Conservation (phyloP, 2,797 vertebrate species). For the Novumbra hubbsi region DNA sequence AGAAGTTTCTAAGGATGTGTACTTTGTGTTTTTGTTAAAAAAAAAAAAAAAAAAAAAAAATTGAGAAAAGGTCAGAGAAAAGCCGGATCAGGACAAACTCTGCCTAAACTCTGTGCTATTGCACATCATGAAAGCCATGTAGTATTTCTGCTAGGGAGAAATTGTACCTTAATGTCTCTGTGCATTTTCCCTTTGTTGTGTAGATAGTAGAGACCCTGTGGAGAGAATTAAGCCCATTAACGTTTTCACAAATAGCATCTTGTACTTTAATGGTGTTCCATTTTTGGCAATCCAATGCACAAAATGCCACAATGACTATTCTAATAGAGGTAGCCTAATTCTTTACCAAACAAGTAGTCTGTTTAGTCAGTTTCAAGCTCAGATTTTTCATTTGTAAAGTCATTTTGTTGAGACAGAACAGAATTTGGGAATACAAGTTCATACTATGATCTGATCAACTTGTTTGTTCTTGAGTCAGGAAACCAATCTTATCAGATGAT, state of each 20-base stretch:
- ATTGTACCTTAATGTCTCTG: conserved; percentile 84
- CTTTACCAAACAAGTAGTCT: not conserved
- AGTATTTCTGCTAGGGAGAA: not conserved
- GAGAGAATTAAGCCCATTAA: conserved; percentile 28
- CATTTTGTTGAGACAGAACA: no score
- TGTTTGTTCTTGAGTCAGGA: no score
- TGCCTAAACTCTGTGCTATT: not conserved
- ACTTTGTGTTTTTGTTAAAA: not conserved
- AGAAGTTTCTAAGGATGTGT: no score
- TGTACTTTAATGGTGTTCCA: not conserved
- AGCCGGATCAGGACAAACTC: not conserved
- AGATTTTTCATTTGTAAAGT: not conserved
- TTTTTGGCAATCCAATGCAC: not conserved
- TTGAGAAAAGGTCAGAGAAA: not conserved
- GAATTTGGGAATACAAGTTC: no score
- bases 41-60: no score
- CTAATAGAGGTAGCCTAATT: not conserved
- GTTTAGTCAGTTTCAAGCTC: not conserved
- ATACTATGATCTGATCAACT: no score
- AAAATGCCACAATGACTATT: not conserved
- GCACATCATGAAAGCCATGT: not conserved
- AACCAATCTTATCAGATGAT: no score
- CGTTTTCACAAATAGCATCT: not conserved
- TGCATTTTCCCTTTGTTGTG: conserved; percentile 91
- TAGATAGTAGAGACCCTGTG: conserved; percentile 83